Evolutionary conservation across 2,113 vertebrate species (phyloP).

Genomic region (Mormoops blainvillei): DNA sequence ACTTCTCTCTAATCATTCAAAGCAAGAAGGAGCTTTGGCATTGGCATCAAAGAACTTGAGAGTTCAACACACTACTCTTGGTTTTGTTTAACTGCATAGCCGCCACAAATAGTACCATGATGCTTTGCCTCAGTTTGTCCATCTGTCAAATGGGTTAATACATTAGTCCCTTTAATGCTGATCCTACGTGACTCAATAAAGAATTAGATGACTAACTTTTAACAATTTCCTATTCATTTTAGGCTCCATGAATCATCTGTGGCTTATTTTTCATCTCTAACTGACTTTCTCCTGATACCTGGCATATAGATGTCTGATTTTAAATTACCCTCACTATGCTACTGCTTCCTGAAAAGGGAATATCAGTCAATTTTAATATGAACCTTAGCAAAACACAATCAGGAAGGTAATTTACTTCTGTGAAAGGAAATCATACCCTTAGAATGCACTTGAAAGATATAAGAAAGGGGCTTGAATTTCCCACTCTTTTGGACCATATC

Average conservation of each 20-base stretch:
- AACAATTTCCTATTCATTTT: background rate
- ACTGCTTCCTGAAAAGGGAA: background rate
- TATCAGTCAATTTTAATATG: constrained; percentile 50
- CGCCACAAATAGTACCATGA: background rate
- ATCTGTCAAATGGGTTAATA: background rate
- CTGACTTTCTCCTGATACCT: background rate
- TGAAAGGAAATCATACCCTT: constrained; percentile 18
- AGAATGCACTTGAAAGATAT: constrained; percentile 26
- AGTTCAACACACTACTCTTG: background rate
- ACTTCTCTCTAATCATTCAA: background rate
- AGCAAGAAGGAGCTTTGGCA: background rate
- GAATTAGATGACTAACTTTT: background rate
- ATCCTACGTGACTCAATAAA: constrained; percentile 9
- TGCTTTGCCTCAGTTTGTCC: background rate
- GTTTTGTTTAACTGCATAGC: background rate
- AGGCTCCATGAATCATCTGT: background rate
- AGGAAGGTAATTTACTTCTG: constrained; percentile 32
- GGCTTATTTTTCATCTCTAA: constrained; percentile 18
- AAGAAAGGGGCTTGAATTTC: constrained; percentile 39
- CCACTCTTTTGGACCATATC: constrained; percentile 49
- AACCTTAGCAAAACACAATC: constrained; percentile 52
- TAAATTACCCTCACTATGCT: constrained; percentile 22
- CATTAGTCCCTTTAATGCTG: background rate
- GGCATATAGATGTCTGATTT: constrained; percentile 8
- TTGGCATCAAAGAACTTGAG: background rate